phyloP scores from a whole-genome alignment of 1,140 invertebrate genomes.

The Mactra quadrangularis region DNA sequence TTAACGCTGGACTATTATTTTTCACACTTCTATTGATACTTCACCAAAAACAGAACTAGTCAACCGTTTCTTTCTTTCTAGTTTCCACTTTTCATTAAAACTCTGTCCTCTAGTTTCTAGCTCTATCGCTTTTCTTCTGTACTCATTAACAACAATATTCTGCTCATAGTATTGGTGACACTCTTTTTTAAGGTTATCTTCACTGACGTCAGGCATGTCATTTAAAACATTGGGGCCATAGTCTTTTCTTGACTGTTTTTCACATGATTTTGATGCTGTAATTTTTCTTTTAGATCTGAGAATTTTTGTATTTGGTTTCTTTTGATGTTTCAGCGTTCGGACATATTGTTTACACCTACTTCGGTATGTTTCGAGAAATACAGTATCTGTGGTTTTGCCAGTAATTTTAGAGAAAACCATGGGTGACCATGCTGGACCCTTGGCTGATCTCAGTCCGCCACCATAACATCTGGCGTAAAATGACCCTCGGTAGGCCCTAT shows the following conservation, averaged over 20 bases:
- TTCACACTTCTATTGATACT: not conserved
- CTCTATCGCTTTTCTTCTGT: not conserved
- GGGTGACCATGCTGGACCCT: conserved; percentile 10
- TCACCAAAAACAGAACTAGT: conserved; percentile 7
- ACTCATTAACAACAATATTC: not conserved
- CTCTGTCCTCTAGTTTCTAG: not conserved
- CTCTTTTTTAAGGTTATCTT: not conserved
- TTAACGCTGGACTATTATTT: conserved; percentile 3
- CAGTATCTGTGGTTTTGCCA: not conserved
- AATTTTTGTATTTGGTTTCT: not conserved
- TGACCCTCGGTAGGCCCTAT: not conserved
- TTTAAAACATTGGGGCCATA: not conserved
- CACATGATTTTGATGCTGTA: not conserved
- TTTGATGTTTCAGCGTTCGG: not conserved
- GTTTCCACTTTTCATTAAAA: not conserved
- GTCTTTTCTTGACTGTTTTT: not conserved
- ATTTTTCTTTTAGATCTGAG: not conserved
- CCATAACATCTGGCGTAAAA: conserved; percentile 10
- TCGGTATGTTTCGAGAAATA: not conserved
- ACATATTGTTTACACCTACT: not conserved
- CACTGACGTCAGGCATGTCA: not conserved
- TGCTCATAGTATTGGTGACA: not conserved
- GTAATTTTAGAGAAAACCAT: not conserved
- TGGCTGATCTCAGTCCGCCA: not conserved
- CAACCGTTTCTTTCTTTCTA: not conserved